These are phyloP conservation scores for Boulengeromyrus knoepffleri DNA, from an alignment of 2,113 vertebrate genomes.

Conservation along the genomic window DNA sequence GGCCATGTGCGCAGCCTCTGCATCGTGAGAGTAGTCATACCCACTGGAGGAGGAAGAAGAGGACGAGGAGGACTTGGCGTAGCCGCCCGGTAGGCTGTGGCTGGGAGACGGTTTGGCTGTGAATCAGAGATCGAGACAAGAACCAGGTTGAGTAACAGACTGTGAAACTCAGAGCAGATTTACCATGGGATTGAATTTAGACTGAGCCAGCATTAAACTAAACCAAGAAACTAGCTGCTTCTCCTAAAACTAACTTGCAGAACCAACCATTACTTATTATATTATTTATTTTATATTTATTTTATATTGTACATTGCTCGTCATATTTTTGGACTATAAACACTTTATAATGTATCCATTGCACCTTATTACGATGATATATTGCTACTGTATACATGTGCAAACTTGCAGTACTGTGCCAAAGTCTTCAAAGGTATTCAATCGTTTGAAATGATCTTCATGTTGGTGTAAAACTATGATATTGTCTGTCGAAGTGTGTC, in stretches of 20 bases:
- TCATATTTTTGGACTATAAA: neutral
- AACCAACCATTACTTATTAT: neutral
- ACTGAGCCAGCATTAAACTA: neutral
- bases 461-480: neutral
- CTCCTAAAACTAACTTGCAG: neutral
- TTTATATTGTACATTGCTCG: neutral
- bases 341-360: neutral
- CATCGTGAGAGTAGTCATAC: slow-evolving; percentile 92
- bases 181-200: neutral
- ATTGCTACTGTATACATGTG: neutral
- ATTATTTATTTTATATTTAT: neutral
- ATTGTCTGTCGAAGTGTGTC: neutral
- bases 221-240: neutral
- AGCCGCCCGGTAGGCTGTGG: slow-evolving; percentile 72
- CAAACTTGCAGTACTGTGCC: neutral
- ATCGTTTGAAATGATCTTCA: neutral
- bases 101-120: slow-evolving; percentile 78
- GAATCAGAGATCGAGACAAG: slow-evolving; percentile 19
- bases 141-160: neutral
- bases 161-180: neutral
- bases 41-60: slow-evolving; percentile 68
- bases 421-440: neutral
- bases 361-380: neutral
- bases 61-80: slow-evolving; percentile 67
- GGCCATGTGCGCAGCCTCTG: slow-evolving; percentile 95